Percentiles rank a stretch among this genome's conserved stretches.
phyloP scores from a whole-genome alignment of 2,888 invertebrate species.

The Eupithecia subumbrata region DNA sequence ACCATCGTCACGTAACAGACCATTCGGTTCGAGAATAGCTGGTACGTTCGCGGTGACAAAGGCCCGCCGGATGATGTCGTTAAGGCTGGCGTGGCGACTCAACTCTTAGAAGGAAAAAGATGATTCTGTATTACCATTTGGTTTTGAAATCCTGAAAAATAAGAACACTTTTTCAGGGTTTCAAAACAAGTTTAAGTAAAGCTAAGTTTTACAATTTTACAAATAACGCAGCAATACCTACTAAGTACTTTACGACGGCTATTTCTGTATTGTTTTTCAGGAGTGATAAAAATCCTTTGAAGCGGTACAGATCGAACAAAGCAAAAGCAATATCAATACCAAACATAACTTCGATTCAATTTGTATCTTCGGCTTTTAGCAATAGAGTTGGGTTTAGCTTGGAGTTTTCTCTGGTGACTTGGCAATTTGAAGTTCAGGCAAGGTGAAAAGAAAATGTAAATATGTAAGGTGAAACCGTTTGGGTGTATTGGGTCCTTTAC shows the following conservation, averaged over 20 bases:
- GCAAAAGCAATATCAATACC: constrained; percentile 8
- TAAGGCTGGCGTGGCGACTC: no score
- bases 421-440: not conserved
- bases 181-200: not conserved
- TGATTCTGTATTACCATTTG: no score
- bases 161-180: not conserved
- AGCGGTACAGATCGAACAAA: constrained; percentile 21
- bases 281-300: constrained; percentile 29
- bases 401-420: not conserved
- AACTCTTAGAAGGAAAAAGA: no score
- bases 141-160: no score
- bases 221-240: not conserved
- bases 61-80: no score
- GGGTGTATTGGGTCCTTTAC: not conserved
- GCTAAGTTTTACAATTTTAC: not conserved
- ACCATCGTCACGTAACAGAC: no score
- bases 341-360: not conserved
- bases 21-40: no score
- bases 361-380: not conserved
- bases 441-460: not conserved
- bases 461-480: not conserved
- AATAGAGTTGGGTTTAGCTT: not conserved
- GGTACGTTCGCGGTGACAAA: no score
- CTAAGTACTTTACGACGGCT: constrained; percentile 32
- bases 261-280: constrained; percentile 33